Conservation (phyloP, 2,888 invertebrate species). For the Tortricodes alternella region DNA sequence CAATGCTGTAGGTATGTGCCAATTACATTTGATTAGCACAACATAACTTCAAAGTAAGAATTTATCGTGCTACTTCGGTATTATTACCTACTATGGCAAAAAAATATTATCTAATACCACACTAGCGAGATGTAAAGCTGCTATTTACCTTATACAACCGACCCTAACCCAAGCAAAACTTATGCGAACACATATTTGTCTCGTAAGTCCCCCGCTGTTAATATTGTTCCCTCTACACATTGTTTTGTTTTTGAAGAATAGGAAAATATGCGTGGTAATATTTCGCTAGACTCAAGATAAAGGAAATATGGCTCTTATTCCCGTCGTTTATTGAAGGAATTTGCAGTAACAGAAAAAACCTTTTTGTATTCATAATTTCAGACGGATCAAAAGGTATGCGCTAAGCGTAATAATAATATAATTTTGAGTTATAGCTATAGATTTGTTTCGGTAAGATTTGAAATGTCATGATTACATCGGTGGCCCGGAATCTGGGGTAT, state of each 20-base stretch:
- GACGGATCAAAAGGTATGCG: background rate
- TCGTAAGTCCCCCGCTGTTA: conserved; percentile 4
- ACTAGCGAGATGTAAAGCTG: background rate
- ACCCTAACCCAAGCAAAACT: conserved; percentile 10
- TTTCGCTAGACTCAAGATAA: conserved; percentile 2
- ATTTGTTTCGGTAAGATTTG: background rate
- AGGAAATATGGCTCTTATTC: too few species aligned
- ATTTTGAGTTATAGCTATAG: background rate
- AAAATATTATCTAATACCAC: background rate
- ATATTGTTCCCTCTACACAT: conserved; percentile 12
- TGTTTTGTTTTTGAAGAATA: conserved; percentile 16
- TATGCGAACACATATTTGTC: conserved; percentile 19
- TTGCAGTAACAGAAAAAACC: background rate
- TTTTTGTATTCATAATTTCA: background rate
- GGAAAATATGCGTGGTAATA: conserved; percentile 16
- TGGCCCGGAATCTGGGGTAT: too few species aligned
- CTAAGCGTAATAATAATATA: background rate
- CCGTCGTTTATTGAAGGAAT: too few species aligned
- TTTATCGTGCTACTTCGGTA: too few species aligned
- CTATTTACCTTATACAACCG: conserved; percentile 4
- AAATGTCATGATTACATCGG: too few species aligned
- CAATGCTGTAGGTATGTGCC: too few species aligned
- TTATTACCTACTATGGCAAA: background rate
- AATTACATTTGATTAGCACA: too few species aligned
- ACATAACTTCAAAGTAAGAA: too few species aligned